These are phyloP conservation scores for Heteromyza rotundicornis DNA, from an alignment of 2,888 invertebrate genomes.

Conservation along the genomic window DNA sequence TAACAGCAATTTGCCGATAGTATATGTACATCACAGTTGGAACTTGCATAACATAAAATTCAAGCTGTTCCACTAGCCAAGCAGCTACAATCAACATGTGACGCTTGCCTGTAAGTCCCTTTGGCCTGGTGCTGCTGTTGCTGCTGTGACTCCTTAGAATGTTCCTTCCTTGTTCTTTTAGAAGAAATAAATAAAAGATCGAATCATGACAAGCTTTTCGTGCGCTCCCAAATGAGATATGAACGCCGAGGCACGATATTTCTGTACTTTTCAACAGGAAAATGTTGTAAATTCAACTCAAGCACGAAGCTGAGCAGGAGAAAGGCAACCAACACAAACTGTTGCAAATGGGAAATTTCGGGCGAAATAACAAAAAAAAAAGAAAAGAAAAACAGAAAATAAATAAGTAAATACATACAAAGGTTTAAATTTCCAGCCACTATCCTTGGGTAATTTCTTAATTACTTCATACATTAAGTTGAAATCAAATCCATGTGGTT, in stretches of 20 bases:
- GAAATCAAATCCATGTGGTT: not conserved
- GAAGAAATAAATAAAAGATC: slow-evolving; percentile 46
- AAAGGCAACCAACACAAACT: not conserved
- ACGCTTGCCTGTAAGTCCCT: not conserved
- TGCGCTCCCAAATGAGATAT: slow-evolving; percentile 52
- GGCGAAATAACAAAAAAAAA: not conserved
- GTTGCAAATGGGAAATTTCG: not conserved
- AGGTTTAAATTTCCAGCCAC: not conserved
- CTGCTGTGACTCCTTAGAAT: slow-evolving; percentile 31
- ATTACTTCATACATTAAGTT: not conserved
- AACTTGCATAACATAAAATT: too few relatives aligned
- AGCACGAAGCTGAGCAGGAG: slow-evolving; percentile 46
- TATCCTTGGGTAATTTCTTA: slow-evolving; percentile 4
- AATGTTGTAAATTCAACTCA: slow-evolving; percentile 48
- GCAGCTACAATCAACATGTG: too few relatives aligned
- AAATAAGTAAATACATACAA: not conserved
- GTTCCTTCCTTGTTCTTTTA: slow-evolving; percentile 37
- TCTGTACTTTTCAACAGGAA: slow-evolving; percentile 48
- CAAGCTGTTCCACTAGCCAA: too few relatives aligned
- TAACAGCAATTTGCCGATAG: too few relatives aligned
- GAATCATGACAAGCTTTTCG: slow-evolving; percentile 60
- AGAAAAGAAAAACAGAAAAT: not conserved
- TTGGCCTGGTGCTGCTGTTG: not conserved
- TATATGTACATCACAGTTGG: too few relatives aligned
- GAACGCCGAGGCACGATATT: slow-evolving; percentile 51